Percentiles rank a stretch among this genome's conserved stretches.
Evolutionary conservation across 2,113 vertebrate species (phyloP).

Genomic region (Coturnix japonica): DNA sequence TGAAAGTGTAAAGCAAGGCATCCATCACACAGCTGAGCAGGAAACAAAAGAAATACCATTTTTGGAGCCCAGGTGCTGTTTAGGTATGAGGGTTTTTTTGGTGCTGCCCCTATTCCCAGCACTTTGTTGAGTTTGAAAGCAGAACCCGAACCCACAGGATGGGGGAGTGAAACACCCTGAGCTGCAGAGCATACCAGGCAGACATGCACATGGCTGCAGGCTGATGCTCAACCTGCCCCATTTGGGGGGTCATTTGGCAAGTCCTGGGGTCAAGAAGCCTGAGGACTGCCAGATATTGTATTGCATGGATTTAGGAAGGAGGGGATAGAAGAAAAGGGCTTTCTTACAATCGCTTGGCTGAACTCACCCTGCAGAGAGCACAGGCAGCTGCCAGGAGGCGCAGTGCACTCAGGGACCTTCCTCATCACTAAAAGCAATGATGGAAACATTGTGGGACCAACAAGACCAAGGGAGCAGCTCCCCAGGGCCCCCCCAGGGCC

Average conservation of each 20-base stretch:
- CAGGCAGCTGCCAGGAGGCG: background rate
- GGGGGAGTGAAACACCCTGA: background rate
- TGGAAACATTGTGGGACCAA: background rate
- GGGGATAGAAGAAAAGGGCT: background rate
- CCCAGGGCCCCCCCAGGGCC: background rate
- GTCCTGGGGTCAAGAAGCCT: background rate
- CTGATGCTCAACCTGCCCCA: background rate
- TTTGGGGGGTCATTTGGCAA: background rate
- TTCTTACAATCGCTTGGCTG: background rate
- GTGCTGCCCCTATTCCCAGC: fast-evolving
- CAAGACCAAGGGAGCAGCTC: fast-evolving
- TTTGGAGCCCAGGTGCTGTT: no score
- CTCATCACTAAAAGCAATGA: background rate
- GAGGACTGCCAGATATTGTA: no score
- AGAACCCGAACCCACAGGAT: background rate
- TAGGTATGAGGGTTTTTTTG: background rate
- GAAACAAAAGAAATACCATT: background rate
- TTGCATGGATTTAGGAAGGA: background rate
- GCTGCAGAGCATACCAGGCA: background rate
- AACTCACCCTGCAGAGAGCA: fast-evolving
- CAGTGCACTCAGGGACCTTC: background rate
- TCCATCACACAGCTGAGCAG: fast-evolving
- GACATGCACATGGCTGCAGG: background rate
- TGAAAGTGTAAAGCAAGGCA: background rate
- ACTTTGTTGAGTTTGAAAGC: fast-evolving